These are phyloP conservation scores for Heliothis virescens DNA, from an alignment of 1,140 invertebrate genomes.

Conservation along the genomic window DNA sequence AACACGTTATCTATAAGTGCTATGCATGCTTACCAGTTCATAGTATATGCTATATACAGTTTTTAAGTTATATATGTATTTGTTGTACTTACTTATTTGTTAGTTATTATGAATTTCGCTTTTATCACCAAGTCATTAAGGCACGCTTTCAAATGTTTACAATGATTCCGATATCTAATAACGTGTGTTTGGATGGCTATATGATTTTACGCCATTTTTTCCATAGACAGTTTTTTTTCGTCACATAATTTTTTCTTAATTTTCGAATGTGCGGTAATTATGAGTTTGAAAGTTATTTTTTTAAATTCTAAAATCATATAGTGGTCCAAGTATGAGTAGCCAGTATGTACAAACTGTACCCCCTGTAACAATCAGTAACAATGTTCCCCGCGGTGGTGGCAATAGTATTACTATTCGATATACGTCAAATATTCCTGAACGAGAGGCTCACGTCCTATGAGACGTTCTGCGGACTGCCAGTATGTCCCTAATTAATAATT, in stretches of 20 bases:
- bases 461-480: conserved; percentile 4
- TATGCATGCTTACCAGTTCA: conserved; percentile 86
- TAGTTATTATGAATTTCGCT: conserved; percentile 76
- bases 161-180: conserved; percentile 71
- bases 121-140: conserved; percentile 75
- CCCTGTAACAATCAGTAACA: conserved; percentile 79
- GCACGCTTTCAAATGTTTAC: conserved; percentile 86
- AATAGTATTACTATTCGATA: conserved; percentile 53
- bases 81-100: conserved; percentile 84
- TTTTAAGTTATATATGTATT: conserved; percentile 77
- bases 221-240: conserved; percentile 21
- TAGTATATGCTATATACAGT: conserved; percentile 79
- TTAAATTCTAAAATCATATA: conserved; percentile 59
- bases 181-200: conserved; percentile 75
- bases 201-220: conserved; percentile 56
- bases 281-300: background rate
- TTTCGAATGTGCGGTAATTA: background rate
- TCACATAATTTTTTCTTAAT: background rate
- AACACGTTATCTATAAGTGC: conserved; percentile 68
- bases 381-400: conserved; percentile 77
- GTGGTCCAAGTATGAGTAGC: conserved; percentile 66
- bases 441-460: conserved; percentile 55
- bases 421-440: conserved; percentile 15
- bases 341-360: conserved; percentile 63
- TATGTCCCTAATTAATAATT: background rate